These are phyloP conservation scores for Hepsetus odoe DNA, from an alignment of 2,113 vertebrate species.

Conservation along the genomic window DNA sequence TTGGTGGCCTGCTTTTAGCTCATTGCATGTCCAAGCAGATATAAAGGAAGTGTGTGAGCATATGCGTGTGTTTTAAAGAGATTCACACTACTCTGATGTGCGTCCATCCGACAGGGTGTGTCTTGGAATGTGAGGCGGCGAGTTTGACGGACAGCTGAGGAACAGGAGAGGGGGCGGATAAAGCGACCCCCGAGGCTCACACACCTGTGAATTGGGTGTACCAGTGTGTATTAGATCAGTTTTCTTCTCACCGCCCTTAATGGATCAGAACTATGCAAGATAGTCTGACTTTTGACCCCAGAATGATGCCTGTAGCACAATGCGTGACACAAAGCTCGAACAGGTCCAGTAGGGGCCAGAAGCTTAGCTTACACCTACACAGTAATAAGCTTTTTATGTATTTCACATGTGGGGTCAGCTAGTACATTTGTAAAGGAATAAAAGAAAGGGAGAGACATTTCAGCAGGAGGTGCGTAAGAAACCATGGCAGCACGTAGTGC, in stretches of 20 bases:
- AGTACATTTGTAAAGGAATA: conserved; percentile 8
- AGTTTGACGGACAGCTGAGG: conserved; percentile 41
- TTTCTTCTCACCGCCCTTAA: conserved; percentile 12
- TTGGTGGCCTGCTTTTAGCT: conserved; percentile 43
- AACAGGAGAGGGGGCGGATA: background rate
- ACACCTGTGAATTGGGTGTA: conserved; percentile 38
- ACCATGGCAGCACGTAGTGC: background rate
- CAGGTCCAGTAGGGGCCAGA: background rate
- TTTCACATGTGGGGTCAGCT: background rate
- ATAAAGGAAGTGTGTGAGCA: background rate
- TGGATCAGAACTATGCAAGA: conserved; percentile 27
- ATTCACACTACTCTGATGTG: background rate
- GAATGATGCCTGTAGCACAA: background rate
- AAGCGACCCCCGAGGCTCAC: conserved; percentile 28
- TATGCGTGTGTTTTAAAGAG: background rate
- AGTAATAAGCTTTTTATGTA: background rate
- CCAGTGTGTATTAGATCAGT: conserved; percentile 2
- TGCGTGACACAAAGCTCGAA: background rate
- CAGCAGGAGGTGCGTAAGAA: background rate
- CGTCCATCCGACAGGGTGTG: conserved; percentile 25
- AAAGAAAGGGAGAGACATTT: conserved; percentile 1
- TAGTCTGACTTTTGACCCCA: conserved; percentile 31
- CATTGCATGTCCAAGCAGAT: conserved; percentile 42
- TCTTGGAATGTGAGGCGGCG: conserved; percentile 29
- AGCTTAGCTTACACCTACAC: background rate